A percentile compares a stretch with the other conserved stretches of the same genome.
These are phyloP conservation scores for Megalurothrips usitatus DNA, from an alignment of 2,888 invertebrate species.

Conservation along the genomic window DNA sequence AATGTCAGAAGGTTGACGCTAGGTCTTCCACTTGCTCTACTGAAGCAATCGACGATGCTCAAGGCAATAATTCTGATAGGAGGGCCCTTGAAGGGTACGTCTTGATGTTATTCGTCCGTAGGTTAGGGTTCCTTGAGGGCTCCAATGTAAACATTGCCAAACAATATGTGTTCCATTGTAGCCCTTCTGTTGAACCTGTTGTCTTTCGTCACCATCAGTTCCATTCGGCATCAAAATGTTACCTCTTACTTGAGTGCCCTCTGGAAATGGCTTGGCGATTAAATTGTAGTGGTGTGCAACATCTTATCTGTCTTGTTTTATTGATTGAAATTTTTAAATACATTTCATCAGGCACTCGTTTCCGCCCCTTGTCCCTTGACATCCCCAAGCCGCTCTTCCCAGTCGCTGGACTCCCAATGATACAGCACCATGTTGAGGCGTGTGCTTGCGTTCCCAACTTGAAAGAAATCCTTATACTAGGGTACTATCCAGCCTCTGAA, in stretches of 20 bases:
- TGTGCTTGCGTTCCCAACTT: conserved; percentile 72
- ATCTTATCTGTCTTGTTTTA: too few species aligned
- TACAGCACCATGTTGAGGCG: conserved; percentile 96
- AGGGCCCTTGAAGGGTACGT: conserved; percentile 86
- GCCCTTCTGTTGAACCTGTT: background rate
- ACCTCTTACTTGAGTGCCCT: too few species aligned
- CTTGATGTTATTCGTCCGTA: conserved; percentile 31
- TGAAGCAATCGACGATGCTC: conserved; percentile 36
- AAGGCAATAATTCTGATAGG: conserved; percentile 77
- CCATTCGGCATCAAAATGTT: too few species aligned
- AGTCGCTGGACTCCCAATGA: conserved; percentile 90
- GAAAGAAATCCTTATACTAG: conserved; percentile 89
- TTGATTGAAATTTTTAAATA: conserved; percentile 30
- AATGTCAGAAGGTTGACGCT: background rate
- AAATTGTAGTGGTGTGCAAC: too few species aligned
- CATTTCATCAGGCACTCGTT: conserved; percentile 76
- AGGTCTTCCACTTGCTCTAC: background rate
- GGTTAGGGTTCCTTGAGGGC: background rate
- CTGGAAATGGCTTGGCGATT: too few species aligned
- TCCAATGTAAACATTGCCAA: conserved; percentile 6
- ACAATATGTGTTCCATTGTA: background rate
- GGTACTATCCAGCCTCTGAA: conserved; percentile 81
- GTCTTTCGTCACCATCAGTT: background rate
- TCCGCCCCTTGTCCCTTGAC: conserved; percentile 92
- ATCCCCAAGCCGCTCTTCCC: conserved; percentile 98